phyloP scores from a whole-genome alignment of 2,888 invertebrate species.

The Pachymerium ferrugineum region DNA sequence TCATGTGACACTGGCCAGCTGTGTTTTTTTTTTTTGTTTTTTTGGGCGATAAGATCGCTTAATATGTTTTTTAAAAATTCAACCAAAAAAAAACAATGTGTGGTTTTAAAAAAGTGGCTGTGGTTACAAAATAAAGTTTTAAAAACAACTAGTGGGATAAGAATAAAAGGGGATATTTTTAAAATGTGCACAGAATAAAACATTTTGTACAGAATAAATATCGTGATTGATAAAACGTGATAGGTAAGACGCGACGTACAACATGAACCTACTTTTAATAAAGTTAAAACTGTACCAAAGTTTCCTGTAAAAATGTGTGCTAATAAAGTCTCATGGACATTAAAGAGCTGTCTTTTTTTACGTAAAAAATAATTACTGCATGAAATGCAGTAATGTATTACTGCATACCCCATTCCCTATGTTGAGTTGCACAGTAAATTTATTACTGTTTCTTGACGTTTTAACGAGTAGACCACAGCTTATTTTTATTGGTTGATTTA shows the following conservation, averaged over 20 bases:
- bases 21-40: background rate
- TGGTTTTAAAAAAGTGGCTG: background rate
- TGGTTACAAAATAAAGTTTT: background rate
- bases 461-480: slow-evolving; percentile 5
- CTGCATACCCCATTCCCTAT: too few species aligned
- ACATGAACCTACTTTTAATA: background rate
- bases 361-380: background rate
- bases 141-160: background rate
- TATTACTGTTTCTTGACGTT: background rate
- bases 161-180: background rate
- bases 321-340: slow-evolving; percentile 15
- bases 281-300: background rate
- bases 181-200: background rate
- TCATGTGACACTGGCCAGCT: background rate
- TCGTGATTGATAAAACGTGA: background rate
- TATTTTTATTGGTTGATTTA: background rate
- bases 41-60: too few species aligned
- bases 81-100: background rate
- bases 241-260: background rate
- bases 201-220: background rate
- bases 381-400: too few species aligned
- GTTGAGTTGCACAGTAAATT: background rate
- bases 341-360: slow-evolving; percentile 7
- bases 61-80: background rate
- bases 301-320: slow-evolving; percentile 9